Evolutionary conservation across 2,113 vertebrate species (phyloP).

Genomic region (Amphiprion percula): DNA sequence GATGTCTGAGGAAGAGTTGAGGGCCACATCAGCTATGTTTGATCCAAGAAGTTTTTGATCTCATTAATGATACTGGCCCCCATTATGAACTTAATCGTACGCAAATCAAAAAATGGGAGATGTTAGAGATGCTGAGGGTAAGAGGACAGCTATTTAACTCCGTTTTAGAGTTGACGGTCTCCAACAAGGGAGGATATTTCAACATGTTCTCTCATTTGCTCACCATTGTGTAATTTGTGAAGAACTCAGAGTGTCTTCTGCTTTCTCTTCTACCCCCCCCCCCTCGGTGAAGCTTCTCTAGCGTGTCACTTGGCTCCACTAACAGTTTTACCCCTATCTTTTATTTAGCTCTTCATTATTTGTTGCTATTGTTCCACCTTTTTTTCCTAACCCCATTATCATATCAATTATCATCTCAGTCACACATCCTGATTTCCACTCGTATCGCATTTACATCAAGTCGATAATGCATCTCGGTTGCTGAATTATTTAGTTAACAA

Average conservation of each 20-base stretch:
- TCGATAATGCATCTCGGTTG: slow-evolving; percentile 80
- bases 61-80: slow-evolving; percentile 73
- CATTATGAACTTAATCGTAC: slow-evolving; percentile 71
- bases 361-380: slow-evolving; percentile 80
- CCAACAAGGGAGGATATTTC: slow-evolving; percentile 40
- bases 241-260: slow-evolving; percentile 20
- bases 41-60: slow-evolving; percentile 72
- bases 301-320: slow-evolving; percentile 63
- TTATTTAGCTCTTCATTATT: slow-evolving; percentile 84
- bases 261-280: slow-evolving; percentile 13
- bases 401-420: slow-evolving; percentile 85
- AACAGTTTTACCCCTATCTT: slow-evolving; percentile 83
- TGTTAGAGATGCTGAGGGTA: slow-evolving; percentile 59
- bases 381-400: slow-evolving; percentile 78
- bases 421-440: slow-evolving; percentile 82
- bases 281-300: slow-evolving; percentile 28
- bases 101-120: slow-evolving; percentile 65
- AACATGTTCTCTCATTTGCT: slow-evolving; percentile 39
- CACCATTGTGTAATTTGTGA: slow-evolving; percentile 19
- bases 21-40: slow-evolving; percentile 76
- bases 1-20: slow-evolving; percentile 73
- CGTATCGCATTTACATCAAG: slow-evolving; percentile 84
- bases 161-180: slow-evolving; percentile 45
- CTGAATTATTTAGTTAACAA: slow-evolving; percentile 86
- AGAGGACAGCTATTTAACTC: slow-evolving; percentile 52